Evolutionary conservation across 1,140 invertebrate genomes (phyloP).

Genomic region (Leptinotarsa lineolata): DNA sequence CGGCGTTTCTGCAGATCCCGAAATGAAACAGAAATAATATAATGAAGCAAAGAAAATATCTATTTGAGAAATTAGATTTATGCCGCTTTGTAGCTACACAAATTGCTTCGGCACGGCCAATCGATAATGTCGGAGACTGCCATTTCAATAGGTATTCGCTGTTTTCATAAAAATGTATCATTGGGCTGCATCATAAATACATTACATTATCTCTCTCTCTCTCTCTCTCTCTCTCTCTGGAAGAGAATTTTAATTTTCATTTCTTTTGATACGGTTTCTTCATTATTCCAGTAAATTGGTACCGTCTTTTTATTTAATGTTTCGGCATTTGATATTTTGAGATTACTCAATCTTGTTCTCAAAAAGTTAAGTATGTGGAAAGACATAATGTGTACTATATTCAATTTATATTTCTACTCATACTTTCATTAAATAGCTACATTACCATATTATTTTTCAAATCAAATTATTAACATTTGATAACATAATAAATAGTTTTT

Average conservation of each 20-base stretch:
- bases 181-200: conserved; percentile 19
- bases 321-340: no score
- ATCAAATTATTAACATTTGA: no score
- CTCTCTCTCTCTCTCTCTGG: neutral
- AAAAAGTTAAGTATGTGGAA: no score
- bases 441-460: no score
- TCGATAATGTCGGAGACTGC: conserved; percentile 35
- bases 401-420: no score
- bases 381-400: no score
- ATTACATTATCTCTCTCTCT: conserved; percentile 20
- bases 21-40: conserved; percentile 55
- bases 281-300: neutral
- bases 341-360: no score
- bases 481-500: no score
- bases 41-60: conserved; percentile 55
- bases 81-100: conserved; percentile 47
- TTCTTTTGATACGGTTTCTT: neutral
- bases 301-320: no score
- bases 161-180: conserved; percentile 27
- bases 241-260: neutral
- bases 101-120: conserved; percentile 41
- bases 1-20: conserved; percentile 43
- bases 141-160: conserved; percentile 26
- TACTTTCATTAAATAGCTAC: no score
- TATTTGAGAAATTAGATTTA: conserved; percentile 56